A percentile compares a stretch with the other conserved stretches of the same genome.
Conservation (phyloP, 2,888 invertebrate species). For the Drosophila kuntzei region DNA sequence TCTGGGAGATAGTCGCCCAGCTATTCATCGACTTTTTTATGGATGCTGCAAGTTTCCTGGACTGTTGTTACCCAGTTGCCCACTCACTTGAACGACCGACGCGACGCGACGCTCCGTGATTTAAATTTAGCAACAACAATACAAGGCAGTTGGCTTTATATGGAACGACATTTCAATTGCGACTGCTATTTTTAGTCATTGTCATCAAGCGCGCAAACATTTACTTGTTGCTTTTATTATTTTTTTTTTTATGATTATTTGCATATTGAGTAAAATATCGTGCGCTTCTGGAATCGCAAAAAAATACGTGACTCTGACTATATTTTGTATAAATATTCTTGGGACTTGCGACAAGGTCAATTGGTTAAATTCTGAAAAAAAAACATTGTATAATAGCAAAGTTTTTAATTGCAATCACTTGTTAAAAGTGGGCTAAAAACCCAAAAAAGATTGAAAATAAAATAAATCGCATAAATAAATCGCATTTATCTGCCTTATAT, state of each 20-base stretch:
- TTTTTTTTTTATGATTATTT: conserved; percentile 56
- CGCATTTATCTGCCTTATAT: conserved; percentile 1
- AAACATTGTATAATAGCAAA: conserved; percentile 25
- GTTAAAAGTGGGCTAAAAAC: conserved; percentile 5
- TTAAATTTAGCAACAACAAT: conserved; percentile 75
- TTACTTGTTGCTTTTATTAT: conserved; percentile 45
- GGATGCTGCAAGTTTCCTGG: conserved; percentile 48
- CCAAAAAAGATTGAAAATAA: neutral
- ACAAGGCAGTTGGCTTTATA: conserved; percentile 52
- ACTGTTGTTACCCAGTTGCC: conserved; percentile 43
- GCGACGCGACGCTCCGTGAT: conserved; percentile 55
- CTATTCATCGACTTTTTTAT: conserved; percentile 39
- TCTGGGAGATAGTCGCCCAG: conserved; percentile 12
- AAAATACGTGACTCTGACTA: conserved; percentile 49
- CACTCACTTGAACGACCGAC: conserved; percentile 52
- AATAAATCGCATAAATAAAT: neutral
- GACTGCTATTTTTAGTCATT: conserved; percentile 78
- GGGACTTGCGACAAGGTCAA: conserved; percentile 60
- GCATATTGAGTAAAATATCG: conserved; percentile 66
- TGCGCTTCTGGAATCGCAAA: conserved; percentile 42
- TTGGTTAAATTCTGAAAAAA: conserved; percentile 17
- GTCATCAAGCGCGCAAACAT: conserved; percentile 66
- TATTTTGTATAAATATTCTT: conserved; percentile 38
- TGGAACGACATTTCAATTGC: conserved; percentile 81
- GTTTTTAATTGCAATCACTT: conserved; percentile 18